Base-by-base conservation (phyloP, 2,113 vertebrate genomes). In the Amphilophus citrinellus region DNA sequence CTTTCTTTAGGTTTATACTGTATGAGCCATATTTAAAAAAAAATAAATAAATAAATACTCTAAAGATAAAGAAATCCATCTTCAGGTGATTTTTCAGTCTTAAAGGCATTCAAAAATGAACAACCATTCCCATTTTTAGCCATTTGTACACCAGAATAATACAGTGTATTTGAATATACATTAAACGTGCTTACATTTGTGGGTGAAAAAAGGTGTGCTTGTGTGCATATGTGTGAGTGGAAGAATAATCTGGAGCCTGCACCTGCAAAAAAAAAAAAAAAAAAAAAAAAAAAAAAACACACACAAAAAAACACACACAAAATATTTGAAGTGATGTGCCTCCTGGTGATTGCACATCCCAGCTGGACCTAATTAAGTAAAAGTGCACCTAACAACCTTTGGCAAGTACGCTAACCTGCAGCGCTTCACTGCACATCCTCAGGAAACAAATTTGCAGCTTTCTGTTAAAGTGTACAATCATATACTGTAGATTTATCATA, bases 361-460 rank as follows among this genome's bases (percentile, higher is more conserved):
- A 32, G 83, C 39, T 32, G 75, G 77, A 82, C 66, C 73, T 84
- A 22, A 39, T 87, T 87, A 79, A 81, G 56, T 37, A 39, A 81
- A 85, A 84, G 53, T 63, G 77, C 59, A 87, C 68, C 68, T 47
- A 60, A 79, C 3, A 57, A 91, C 80, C 77, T 85, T 89, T 85
- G 8, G n/a, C 17, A 5, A 47, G 47, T 77, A 20, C 1, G 22
- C 78, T 81, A 17, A 44, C 61, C 75, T 60, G 81, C 47, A 22
- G 13, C 6, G 76, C 87, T 57, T 63, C 82, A n/a, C 76, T 83
- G 82, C 82, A 82, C 78, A 60, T 42, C 82, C 27, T 79, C 47
- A 7, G 11, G 77, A 42, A 56, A 77, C 62, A 24, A 68, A 60
- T 68, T 7, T 30, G 44, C 44, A 84, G 32, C 56, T 79, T 62